Evolutionary conservation across 2,113 vertebrate genomes (phyloP).

Genomic region (Megalops atlanticus): DNA sequence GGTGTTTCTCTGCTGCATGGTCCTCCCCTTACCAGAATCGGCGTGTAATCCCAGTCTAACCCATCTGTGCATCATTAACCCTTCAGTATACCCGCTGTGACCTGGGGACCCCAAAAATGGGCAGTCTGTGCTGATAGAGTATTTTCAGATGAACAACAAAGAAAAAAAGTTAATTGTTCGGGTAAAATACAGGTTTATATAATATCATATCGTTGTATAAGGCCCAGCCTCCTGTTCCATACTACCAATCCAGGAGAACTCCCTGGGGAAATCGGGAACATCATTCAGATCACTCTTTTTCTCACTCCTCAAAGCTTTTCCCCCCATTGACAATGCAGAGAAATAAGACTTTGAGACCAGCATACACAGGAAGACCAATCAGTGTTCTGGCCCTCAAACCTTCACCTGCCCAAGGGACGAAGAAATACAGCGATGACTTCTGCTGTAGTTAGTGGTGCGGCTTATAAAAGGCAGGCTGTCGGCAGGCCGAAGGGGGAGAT

Average conservation of each 20-base stretch:
- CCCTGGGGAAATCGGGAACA: too few species aligned
- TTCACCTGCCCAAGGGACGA: not conserved
- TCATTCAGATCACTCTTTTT: too few species aligned
- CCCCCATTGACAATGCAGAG: too few species aligned
- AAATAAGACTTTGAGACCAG: too few species aligned
- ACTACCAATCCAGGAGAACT: not conserved
- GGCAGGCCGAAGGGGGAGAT: conserved; percentile 47
- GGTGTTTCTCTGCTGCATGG: conserved; percentile 47
- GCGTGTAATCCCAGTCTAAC: conserved; percentile 45
- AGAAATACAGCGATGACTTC: not conserved
- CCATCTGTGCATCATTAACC: conserved; percentile 45
- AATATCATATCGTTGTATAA: not conserved
- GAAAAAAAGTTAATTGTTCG: not conserved
- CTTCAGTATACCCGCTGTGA: conserved; percentile 1
- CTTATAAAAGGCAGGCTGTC: conserved; percentile 49
- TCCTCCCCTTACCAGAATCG: conserved; percentile 47
- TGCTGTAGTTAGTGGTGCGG: conserved; percentile 55
- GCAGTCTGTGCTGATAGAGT: not conserved
- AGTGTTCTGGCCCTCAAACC: too few species aligned
- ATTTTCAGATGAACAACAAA: not conserved
- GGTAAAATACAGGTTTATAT: not conserved
- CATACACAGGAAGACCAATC: too few species aligned
- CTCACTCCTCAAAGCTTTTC: too few species aligned
- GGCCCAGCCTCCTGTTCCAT: not conserved
- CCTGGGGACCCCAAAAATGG: not conserved